Evolutionary conservation across 2,797 vertebrate species (phyloP).

Genomic region (Ptychobarbus kaznakovi): DNA sequence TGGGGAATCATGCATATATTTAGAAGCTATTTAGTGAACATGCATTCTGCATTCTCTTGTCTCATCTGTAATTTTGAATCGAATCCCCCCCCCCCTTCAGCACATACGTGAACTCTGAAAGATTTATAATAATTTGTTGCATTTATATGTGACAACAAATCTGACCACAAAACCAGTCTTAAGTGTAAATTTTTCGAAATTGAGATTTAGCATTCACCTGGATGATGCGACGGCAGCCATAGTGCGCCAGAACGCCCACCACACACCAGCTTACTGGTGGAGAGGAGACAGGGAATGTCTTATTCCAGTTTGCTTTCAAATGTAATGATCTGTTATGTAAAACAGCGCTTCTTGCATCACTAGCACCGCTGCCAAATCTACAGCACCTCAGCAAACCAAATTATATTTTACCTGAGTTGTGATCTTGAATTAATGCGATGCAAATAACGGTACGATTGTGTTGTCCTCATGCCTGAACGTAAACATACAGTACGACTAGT

Average conservation of each 20-base stretch:
- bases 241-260: no score
- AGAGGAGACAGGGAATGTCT: no score
- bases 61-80: not conserved
- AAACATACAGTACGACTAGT: not conserved
- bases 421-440: not conserved
- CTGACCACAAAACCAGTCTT: no score
- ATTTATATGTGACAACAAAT: no score
- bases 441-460: not conserved
- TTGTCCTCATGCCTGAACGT: not conserved
- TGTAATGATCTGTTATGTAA: slow-evolving; percentile 34
- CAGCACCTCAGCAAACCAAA: not conserved
- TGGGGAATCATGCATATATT: slow-evolving; percentile 57
- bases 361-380: not conserved
- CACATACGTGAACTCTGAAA: slow-evolving; percentile 9
- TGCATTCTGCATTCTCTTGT: slow-evolving; percentile 7
- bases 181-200: no score
- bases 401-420: not conserved
- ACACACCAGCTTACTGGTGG: no score
- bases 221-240: no score
- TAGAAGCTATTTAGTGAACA: slow-evolving; percentile 57
- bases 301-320: slow-evolving; percentile 34
- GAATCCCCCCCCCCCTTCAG: no score
- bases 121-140: not conserved
- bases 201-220: no score
- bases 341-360: not conserved